Conservation (phyloP, 2,113 vertebrate species). For the Ptyas mucosa region DNA sequence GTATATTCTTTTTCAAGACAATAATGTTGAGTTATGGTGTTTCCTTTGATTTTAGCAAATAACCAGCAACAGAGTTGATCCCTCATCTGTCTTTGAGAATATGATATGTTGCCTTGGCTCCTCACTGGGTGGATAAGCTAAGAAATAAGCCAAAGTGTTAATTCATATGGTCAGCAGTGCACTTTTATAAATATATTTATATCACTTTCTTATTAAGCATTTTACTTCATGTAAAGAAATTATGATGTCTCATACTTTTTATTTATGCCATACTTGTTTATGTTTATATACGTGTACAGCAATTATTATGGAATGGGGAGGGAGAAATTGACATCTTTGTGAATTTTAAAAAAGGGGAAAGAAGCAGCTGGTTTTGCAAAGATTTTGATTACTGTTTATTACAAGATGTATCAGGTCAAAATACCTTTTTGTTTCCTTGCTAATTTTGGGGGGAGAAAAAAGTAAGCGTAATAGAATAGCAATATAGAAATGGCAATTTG, state of each 20-base stretch:
- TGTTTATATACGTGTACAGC: conserved; percentile 81
- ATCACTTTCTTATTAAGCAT: conserved; percentile 78
- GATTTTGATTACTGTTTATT: conserved; percentile 72
- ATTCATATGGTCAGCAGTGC: conserved; percentile 81
- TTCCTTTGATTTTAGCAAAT: background rate
- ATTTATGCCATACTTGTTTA: conserved; percentile 84
- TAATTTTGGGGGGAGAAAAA: background rate
- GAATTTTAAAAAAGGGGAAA: conserved; percentile 63
- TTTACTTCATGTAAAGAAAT: conserved; percentile 83
- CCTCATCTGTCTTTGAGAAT: conserved; percentile 26
- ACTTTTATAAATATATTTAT: conserved; percentile 91
- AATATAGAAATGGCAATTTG: background rate
- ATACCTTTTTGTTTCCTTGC: conserved; percentile 62
- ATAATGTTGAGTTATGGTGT: background rate
- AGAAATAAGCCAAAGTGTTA: conserved; percentile 76
- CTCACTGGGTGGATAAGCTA: conserved; percentile 48
- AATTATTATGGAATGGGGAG: conserved; percentile 73
- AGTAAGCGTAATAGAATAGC: background rate
- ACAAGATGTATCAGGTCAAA: conserved; percentile 67
- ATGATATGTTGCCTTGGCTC: conserved; percentile 39
- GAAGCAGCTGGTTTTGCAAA: conserved; percentile 96
- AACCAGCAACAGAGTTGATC: conserved; percentile 12
- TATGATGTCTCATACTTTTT: conserved; percentile 79
- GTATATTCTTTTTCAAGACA: conserved; percentile 14
- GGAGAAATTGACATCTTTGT: conserved; percentile 71